phyloP scores from a whole-genome alignment of 1,140 invertebrate species.

The Lepidurus couesii region DNA sequence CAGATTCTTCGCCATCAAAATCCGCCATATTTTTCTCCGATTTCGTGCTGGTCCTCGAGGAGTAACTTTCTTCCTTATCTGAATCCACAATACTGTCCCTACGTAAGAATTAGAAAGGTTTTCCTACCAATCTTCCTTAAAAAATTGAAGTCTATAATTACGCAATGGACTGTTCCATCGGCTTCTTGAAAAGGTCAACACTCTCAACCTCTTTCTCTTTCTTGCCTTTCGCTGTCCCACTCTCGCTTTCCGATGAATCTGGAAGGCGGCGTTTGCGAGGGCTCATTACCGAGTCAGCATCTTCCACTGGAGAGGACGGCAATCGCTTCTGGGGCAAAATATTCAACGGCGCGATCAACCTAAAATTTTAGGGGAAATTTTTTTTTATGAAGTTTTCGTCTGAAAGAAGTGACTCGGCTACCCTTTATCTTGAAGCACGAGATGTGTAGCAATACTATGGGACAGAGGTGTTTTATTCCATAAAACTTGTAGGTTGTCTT shows the following conservation, averaged over 20 bases:
- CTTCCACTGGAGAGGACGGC: background rate
- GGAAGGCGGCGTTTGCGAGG: background rate
- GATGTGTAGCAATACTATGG: background rate
- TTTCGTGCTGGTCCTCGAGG: constrained; percentile 82
- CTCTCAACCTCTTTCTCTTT: constrained; percentile 26
- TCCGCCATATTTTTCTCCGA: constrained; percentile 93
- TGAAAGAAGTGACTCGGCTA: background rate
- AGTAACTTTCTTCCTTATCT: constrained; percentile 64
- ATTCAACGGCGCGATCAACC: background rate
- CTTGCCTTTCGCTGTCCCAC: constrained; percentile 34
- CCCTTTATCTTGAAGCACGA: constrained; percentile 14
- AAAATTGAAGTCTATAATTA: too few species aligned
- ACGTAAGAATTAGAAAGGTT: too few species aligned
- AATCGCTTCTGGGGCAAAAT: background rate
- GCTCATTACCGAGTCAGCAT: background rate
- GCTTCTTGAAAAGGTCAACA: background rate
- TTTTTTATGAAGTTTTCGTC: background rate
- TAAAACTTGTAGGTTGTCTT: constrained; percentile 32
- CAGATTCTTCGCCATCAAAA: constrained; percentile 87
- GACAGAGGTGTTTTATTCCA: constrained; percentile 14
- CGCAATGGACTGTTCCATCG: background rate
- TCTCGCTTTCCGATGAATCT: constrained; percentile 39
- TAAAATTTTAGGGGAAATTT: background rate
- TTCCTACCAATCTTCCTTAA: too few species aligned
- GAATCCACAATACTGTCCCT: constrained; percentile 38